A percentile compares a stretch with the other conserved stretches of the same genome.
phyloP scores from a whole-genome alignment of 2,888 invertebrate species.

The Muscina levida region DNA sequence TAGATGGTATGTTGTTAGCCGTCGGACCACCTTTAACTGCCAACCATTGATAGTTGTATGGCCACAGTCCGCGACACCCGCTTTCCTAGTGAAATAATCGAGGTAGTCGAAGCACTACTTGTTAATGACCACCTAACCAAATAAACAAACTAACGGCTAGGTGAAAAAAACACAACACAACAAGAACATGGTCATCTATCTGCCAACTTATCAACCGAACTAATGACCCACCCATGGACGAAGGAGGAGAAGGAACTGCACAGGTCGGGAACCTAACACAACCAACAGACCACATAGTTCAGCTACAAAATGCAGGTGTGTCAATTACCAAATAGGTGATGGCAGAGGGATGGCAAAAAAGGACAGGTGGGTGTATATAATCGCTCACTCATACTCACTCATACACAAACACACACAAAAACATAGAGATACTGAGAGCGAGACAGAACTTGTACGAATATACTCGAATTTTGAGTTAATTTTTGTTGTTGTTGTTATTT shows the following conservation, averaged over 20 bases:
- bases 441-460: neutral
- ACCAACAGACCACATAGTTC: neutral
- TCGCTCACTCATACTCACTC: neutral
- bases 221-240: conserved; percentile 5
- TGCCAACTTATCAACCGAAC: neutral
- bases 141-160: conserved; percentile 32
- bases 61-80: neutral
- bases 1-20: neutral
- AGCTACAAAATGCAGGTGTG: conserved; percentile 54
- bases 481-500: conserved; percentile 25
- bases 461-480: conserved; percentile 43
- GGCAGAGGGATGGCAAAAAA: neutral
- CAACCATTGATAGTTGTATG: neutral
- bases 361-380: neutral
- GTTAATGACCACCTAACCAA: conserved; percentile 38
- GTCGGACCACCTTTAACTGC: neutral
- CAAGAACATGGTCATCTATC: conserved; percentile 23
- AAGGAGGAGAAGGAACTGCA: neutral
- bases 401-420: neutral
- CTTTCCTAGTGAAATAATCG: too few relatives aligned
- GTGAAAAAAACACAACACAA: too few relatives aligned
- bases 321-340: conserved; percentile 49
- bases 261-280: neutral
- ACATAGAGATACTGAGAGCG: too few relatives aligned
- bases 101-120: conserved; percentile 1